Base-by-base conservation (phyloP, 1,140 invertebrate species). In the Drosophila sechellia region DNA sequence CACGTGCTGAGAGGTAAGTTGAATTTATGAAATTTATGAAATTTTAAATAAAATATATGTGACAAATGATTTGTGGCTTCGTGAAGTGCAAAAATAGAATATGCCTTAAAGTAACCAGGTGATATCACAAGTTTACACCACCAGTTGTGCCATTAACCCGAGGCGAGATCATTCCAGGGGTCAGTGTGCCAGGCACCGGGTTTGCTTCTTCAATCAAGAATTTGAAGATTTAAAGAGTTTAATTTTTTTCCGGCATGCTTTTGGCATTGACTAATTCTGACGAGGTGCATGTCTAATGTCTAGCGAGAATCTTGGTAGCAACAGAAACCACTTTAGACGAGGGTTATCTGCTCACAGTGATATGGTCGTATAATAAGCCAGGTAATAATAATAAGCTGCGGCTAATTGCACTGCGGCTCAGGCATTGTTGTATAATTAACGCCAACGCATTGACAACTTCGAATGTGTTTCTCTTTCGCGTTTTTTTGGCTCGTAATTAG, bases 361-460 rank as follows among this genome's bases (percentile, higher is more conserved):
- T 65, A 72, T 56, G 27, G 20, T 12, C 55, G 59, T 27, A 61
- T 70, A 85, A 85, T 64, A 86, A 74, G 63, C 64, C 54, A 40
- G 76, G 69, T 69, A 74, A 81, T 70, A 35, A 17, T 17, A 17
- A 17, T 17, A 17, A 17, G 68, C 54, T 55, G 45, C 31, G 43
- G 15, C 35, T 85, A 77, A 84, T 80, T 71, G 57, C 50, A 72
- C 46, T 69, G 49, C 52, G 50, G 48, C 48, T 52, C 40, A 52
- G 64, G 60, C 78, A 85, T 85, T 81, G 75, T 68, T 72, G 37
- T 73, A 87, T 76, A 64, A 81, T 81, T 81, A 81, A 60, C 83
- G 72, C 83, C 78, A 57, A 81, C 74, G 70, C 74, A 86, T 76
- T 75, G 64, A 65, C 60, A 75, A 71, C 54, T 78, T 50, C 25